Base-by-base conservation (phyloP, 2,113 vertebrate species). In the Albula goreensis region DNA sequence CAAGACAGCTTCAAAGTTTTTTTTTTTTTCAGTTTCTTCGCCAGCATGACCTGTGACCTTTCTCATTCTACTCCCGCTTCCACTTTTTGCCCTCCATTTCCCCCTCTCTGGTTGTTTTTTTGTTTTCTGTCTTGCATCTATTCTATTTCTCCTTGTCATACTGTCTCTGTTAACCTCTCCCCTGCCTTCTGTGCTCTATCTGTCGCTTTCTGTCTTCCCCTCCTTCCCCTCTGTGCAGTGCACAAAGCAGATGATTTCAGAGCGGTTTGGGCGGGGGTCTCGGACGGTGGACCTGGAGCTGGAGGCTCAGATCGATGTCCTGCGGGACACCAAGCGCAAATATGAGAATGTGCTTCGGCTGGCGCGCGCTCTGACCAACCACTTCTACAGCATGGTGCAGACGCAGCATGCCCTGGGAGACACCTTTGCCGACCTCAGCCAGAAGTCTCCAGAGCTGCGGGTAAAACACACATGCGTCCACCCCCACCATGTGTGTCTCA, bases 361-460 rank as follows among this genome's bases (percentile, higher is more conserved):
- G 90, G 97, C 97, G 0, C 93, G 97, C 88, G 97, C 96, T 0
- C 96, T 99, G 89, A 98, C 97, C 78, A 95, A 94, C 88, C 98
- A 99, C 92, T 96, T 99, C 94, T 99, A 98, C 96, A 98, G 97
- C 96, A 96, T 99, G 91, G 96, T 99, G 87, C 98, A 99, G 96
- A 99, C 98, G 0, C 98, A 99, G 95, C 97, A 98, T 0, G 96
- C 97, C 1, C 96, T 99, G 86, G 98, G 97, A 0, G 98, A 99
- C 12, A 96, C 97, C 91, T 99, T 99, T 63, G 97, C 98, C 0
- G 98, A 99, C 93, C 98, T 99, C 93, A 99, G 98, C 94, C 98
- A 99, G 96, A 99, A 99, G 89, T 99, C 98, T 10, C 98, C 98
- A 0, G 98, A 99, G 91, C 97, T 99, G 50, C 96, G 98, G 96